Conservation (phyloP, 2,888 invertebrate genomes). For the Lumbricus terrestris region DNA sequence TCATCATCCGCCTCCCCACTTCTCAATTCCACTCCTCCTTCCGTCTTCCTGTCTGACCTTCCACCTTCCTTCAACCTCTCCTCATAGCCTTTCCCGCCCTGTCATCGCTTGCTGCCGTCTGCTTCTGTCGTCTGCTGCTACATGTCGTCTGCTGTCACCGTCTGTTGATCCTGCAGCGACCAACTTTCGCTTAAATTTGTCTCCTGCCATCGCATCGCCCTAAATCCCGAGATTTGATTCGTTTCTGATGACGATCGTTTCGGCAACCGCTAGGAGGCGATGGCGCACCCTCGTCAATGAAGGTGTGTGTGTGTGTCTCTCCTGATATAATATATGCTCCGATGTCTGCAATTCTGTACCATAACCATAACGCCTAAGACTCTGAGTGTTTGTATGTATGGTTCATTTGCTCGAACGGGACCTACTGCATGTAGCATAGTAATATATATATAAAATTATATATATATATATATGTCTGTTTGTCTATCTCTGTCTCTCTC, state of each 20-base stretch:
- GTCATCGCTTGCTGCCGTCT: neutral
- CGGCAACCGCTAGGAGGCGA: neutral
- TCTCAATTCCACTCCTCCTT: neutral
- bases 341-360: neutral
- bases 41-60: neutral
- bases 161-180: no score
- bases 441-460: neutral
- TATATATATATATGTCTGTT: no score
- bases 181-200: no score
- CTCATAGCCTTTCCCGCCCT: neutral
- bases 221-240: neutral
- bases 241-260: neutral
- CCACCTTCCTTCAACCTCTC: neutral
- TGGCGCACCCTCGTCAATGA: neutral
- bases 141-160: neutral
- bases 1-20: neutral
- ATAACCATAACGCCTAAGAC: neutral
- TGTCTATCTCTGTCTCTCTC: no score
- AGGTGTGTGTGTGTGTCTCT: neutral
- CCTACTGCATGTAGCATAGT: neutral
- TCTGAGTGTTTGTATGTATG: neutral
- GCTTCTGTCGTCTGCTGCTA: neutral
- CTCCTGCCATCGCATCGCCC: neutral
- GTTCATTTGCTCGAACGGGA: neutral
- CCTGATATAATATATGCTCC: neutral